Evolutionary conservation across 2,888 invertebrate genomes (phyloP), one percentile per base, ranked within the genome.

Genomic region (Panopea generosa): DNA sequence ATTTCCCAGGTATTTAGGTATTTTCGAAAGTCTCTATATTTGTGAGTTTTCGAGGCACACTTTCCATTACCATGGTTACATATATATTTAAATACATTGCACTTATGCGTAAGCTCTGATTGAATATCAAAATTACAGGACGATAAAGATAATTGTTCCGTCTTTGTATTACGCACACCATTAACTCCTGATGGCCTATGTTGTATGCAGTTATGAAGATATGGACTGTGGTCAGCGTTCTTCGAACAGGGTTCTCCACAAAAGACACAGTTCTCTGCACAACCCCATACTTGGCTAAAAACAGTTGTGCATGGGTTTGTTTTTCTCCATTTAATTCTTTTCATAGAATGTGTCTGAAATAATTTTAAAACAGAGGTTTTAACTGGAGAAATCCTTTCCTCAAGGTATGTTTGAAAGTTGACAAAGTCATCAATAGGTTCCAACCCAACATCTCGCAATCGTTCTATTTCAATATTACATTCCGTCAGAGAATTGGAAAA

Each of bases 101-200:
- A 53, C 2, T 26, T 53, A 14, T 53, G 53, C 9, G 11, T 14
- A 2, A 26, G 2, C 16, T 11, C 14, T n/a, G 53, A 53, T 26
- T 53, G 53, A 27, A 53, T n/a, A 53, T 53, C 11, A n/a, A 26
- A 53, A 53, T 53, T 53, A 14, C 53, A 53, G 11, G 53, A 53
- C 11, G 26, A 9, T 1, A 53, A 11, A 11, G 14, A 26, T 4
- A 53, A n/a, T 53, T 53, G 26, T 2, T 26, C 26, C 2, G 26
- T 16, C 2, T 7, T 2, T 26, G 6, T 2, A 27, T 26, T 11
- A 1, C n/a, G 26, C 9, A 53, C 53, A 14, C 53, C 53, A 26
- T 26, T 4, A 26, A 24, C 24, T 2, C 53, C 53, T 16, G 27
- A 16, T 4, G 53, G 53, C n/a, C 53, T 20, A n/a, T 53, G 53